Evolutionary conservation across 2,797 vertebrate genomes (phyloP).

Genomic region (Bovichtus variegatus): DNA sequence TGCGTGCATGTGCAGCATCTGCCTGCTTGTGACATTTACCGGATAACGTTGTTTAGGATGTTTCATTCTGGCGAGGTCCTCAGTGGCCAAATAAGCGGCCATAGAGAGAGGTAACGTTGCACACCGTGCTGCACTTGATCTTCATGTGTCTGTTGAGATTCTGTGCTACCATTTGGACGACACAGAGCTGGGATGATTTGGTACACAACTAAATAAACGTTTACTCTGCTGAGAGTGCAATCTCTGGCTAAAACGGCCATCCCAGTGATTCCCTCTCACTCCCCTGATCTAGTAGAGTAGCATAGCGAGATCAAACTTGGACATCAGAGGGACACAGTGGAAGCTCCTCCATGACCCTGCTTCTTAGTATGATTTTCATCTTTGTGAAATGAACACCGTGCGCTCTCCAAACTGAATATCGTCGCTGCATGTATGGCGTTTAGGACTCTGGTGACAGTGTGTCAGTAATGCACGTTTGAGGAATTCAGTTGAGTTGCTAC

Average conservation of each 20-base stretch:
- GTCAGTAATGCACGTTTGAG: background rate
- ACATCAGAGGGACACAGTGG: background rate
- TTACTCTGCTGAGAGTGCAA: background rate
- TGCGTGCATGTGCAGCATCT: background rate
- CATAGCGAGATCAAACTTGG: constrained; percentile 1
- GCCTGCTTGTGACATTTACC: background rate
- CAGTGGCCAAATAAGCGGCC: background rate
- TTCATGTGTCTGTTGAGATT: background rate
- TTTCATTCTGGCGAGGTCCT: background rate
- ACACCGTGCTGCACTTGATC: constrained; percentile 21
- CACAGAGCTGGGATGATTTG: constrained; percentile 11
- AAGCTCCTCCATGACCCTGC: background rate
- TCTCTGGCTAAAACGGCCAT: background rate
- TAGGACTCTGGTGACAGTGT: background rate
- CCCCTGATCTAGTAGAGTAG: background rate
- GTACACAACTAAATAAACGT: constrained; percentile 1
- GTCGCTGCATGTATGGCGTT: background rate
- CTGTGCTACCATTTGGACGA: background rate
- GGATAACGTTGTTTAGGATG: background rate
- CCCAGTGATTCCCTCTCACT: background rate
- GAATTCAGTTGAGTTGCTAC: background rate
- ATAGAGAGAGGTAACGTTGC: constrained; percentile 27
- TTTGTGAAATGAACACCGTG: background rate
- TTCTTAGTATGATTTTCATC: background rate
- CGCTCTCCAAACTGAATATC: background rate